A percentile compares a stretch with the other conserved stretches of the same genome.
These are phyloP conservation scores for Leptinotarsa texana DNA, from an alignment of 1,140 invertebrate genomes.

Conservation along the genomic window DNA sequence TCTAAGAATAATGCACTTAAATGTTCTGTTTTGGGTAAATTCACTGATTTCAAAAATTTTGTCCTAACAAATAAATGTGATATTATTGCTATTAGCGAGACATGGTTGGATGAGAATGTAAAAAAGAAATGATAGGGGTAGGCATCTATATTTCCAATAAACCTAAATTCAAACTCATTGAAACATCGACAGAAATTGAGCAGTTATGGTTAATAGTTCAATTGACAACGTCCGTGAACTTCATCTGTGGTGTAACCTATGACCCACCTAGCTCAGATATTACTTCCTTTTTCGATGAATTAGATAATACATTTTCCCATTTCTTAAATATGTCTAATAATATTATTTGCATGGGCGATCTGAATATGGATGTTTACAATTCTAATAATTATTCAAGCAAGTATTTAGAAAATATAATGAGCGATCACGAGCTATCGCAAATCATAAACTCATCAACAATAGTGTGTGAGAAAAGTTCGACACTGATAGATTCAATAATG, in stretches of 20 bases:
- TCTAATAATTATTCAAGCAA: too few relatives aligned
- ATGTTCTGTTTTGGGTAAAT: too few relatives aligned
- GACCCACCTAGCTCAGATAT: not conserved
- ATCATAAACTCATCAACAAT: too few relatives aligned
- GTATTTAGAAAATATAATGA: too few relatives aligned
- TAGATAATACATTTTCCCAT: not conserved
- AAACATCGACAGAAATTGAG: not conserved
- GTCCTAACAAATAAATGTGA: not conserved
- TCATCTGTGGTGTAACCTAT: not conserved
- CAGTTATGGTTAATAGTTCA: not conserved
- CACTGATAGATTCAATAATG: too few relatives aligned
- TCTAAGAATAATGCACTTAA: too few relatives aligned
- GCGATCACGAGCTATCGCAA: too few relatives aligned
- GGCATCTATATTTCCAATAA: not conserved
- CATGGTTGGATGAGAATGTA: not conserved
- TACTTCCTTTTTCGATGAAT: not conserved
- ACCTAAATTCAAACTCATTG: not conserved
- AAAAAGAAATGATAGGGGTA: constrained; percentile 7
- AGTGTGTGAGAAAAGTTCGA: too few relatives aligned
- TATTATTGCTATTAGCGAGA: constrained; percentile 7
- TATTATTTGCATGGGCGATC: not conserved
- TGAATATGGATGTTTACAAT: not conserved
- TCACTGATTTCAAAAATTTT: not conserved
- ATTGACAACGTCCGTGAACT: not conserved
- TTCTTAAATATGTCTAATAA: not conserved